Percentiles rank a stretch among this genome's conserved stretches.
Evolutionary conservation across 2,797 vertebrate genomes (phyloP).

Genomic region (Merluccius polli): DNA sequence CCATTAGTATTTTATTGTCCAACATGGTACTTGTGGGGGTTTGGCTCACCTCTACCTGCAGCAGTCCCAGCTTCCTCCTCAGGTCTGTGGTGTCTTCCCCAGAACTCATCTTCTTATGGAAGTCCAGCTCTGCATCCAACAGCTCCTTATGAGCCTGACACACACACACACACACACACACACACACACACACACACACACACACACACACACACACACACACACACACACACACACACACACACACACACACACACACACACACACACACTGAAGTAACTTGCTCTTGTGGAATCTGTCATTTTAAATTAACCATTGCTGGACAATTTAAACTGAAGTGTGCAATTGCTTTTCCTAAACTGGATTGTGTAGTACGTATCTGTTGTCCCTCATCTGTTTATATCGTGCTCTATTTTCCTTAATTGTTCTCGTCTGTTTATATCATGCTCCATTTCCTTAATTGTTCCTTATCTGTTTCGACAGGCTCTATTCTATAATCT

Average conservation of each 20-base stretch:
- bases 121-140: constrained; percentile 92
- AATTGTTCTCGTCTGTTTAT: too few relatives aligned
- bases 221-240: constrained; percentile 5
- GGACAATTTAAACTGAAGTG: neutral
- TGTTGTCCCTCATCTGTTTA: too few relatives aligned
- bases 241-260: constrained; percentile 9
- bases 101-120: constrained; percentile 90
- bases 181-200: constrained; percentile 1
- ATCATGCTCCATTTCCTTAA: too few relatives aligned
- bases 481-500: too few relatives aligned
- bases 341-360: too few relatives aligned
- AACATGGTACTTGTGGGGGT: neutral
- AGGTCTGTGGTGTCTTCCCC: constrained; percentile 97
- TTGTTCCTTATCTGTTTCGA: too few relatives aligned
- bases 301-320: neutral
- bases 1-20: neutral
- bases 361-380: too few relatives aligned
- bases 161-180: constrained; percentile 3
- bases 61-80: constrained; percentile 86
- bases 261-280: neutral
- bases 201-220: neutral
- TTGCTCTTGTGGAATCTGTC: neutral
- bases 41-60: constrained; percentile 88
- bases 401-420: too few relatives aligned
- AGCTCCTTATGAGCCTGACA: constrained; percentile 92